These are phyloP conservation scores for Pterophyllum scalare DNA, from an alignment of 2,113 vertebrate genomes.

Conservation along the genomic window DNA sequence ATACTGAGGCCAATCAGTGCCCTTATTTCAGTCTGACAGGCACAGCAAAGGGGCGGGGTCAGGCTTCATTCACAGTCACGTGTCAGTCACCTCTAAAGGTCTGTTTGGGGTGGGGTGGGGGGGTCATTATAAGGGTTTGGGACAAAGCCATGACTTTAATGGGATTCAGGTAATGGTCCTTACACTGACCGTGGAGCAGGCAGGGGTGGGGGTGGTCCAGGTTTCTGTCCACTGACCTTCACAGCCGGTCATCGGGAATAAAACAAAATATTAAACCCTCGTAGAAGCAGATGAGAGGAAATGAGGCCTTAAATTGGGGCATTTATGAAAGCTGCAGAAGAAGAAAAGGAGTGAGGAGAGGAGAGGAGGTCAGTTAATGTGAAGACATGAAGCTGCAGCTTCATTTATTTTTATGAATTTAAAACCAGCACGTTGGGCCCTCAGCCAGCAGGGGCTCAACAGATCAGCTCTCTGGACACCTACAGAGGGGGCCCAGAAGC, in stretches of 20 bases:
- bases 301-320: slow-evolving; percentile 80
- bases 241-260: slow-evolving; percentile 71
- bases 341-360: slow-evolving; percentile 17
- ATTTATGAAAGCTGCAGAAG: slow-evolving; percentile 68
- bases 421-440: background rate
- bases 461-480: background rate
- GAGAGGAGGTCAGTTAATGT: background rate
- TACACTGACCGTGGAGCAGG: slow-evolving; percentile 32
- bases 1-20: background rate
- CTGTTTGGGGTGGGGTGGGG: background rate
- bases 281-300: slow-evolving; percentile 76
- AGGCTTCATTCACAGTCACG: background rate
- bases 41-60: background rate
- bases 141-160: slow-evolving; percentile 70
- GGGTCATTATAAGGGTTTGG: slow-evolving; percentile 52
- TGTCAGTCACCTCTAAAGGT: slow-evolving; percentile 41
- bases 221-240: slow-evolving; percentile 72
- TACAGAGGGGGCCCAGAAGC: too few relatives aligned
- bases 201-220: background rate
- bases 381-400: background rate
- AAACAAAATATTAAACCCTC: slow-evolving; percentile 50
- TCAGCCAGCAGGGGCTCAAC: background rate
- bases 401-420: background rate
- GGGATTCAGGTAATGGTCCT: slow-evolving; percentile 76
- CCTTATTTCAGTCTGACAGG: slow-evolving; percentile 1